phyloP scores from a whole-genome alignment of 2,797 vertebrate species.

The Sebastolobus altivelis region DNA sequence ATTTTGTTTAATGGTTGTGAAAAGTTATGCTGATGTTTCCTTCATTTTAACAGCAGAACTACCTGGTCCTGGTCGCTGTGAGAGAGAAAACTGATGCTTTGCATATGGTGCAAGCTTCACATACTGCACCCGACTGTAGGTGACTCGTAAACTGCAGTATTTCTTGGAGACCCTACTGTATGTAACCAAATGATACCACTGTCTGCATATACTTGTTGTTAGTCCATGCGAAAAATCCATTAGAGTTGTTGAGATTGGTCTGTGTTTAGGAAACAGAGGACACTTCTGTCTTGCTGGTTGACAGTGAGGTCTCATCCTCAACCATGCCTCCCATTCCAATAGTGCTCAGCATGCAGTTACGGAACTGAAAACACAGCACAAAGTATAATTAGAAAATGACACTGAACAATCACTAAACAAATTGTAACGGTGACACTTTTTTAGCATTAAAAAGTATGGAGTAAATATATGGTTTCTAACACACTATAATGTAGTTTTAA shows the following conservation, averaged over 20 bases:
- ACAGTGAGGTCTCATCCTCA: constrained; percentile 86
- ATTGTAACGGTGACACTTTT: not conserved
- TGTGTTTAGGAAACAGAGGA: constrained; percentile 67
- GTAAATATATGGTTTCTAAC: not conserved
- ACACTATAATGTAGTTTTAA: not conserved
- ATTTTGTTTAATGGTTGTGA: not conserved
- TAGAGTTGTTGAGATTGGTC: not conserved
- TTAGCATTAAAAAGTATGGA: not conserved
- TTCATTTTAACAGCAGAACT: not conserved
- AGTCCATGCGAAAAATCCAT: constrained; percentile 7
- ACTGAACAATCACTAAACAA: not conserved
- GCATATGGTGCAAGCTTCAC: not conserved
- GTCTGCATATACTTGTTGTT: constrained; percentile 8
- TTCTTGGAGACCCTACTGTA: constrained; percentile 11
- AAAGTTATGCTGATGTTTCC: not conserved
- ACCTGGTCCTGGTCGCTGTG: too few relatives aligned
- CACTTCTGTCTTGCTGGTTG: constrained; percentile 88
- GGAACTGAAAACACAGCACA: constrained; percentile 78
- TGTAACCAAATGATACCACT: not conserved
- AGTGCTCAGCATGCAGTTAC: constrained; percentile 87
- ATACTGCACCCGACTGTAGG: not conserved
- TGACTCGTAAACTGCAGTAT: constrained; percentile 1
- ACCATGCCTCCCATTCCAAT: constrained; percentile 87
- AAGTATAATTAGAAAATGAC: not conserved
- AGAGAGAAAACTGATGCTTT: not conserved